Conservation (phyloP, 1,140 invertebrate species). For the Anoplophora glabripennis region DNA sequence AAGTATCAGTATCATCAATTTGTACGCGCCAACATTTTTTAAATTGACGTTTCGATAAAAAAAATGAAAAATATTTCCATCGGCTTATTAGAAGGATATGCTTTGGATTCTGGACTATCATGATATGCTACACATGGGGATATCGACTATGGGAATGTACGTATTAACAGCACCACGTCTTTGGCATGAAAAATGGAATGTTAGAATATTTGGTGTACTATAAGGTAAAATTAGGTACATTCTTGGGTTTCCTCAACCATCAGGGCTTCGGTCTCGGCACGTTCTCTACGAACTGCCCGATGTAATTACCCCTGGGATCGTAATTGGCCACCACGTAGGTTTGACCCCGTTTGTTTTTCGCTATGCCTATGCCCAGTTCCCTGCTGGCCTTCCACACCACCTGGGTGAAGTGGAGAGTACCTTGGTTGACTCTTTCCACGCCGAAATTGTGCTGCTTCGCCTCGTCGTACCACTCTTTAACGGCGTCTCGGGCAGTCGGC, state of each 20-base stretch:
- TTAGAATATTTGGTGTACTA: constrained; percentile 14
- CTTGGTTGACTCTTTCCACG: constrained; percentile 53
- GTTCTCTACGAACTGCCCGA: constrained; percentile 69
- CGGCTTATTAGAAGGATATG: no score
- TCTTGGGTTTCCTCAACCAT: constrained; percentile 16
- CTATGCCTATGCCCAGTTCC: constrained; percentile 73
- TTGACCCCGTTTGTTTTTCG: constrained; percentile 59
- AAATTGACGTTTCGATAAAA: no score
- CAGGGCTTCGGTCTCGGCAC: constrained; percentile 50
- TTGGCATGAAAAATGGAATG: constrained; percentile 27
- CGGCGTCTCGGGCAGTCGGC: constrained; percentile 62
- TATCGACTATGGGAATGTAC: no score
- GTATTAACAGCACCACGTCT: constrained; percentile 1
- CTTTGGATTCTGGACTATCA: no score
- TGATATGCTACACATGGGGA: no score
- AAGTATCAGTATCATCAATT: no score
- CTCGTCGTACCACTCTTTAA: constrained; percentile 69
- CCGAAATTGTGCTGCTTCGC: constrained; percentile 57
- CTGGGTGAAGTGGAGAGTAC: constrained; percentile 63
- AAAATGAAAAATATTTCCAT: no score
- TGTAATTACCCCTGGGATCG: constrained; percentile 76
- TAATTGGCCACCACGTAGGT: constrained; percentile 76
- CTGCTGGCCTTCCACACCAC: constrained; percentile 60
- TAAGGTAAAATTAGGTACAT: constrained; percentile 25
- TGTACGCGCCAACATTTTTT: no score